Percentiles rank a stretch among this genome's conserved stretches.
These are phyloP conservation scores for Vulpes lagopus DNA, from an alignment of 2,113 vertebrate species.

Conservation along the genomic window DNA sequence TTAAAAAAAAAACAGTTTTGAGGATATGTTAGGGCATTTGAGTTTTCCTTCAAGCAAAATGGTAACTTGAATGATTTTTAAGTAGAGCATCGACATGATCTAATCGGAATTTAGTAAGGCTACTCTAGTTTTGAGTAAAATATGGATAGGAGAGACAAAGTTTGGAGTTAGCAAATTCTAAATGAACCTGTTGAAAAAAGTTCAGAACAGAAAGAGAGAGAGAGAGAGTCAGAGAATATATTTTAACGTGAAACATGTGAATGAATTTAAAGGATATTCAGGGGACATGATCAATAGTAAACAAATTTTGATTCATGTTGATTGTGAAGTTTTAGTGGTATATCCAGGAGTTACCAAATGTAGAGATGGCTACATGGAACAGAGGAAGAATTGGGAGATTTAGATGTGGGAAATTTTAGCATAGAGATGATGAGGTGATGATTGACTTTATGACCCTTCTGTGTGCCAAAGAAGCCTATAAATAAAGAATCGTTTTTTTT, in stretches of 20 bases:
- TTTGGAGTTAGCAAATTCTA: background rate
- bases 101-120: background rate
- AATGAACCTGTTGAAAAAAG: background rate
- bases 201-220: background rate
- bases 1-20: no score
- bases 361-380: background rate
- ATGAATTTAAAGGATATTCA: background rate
- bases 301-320: background rate
- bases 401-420: background rate
- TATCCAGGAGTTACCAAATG: background rate
- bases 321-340: conserved; percentile 3
- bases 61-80: background rate
- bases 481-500: background rate
- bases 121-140: background rate
- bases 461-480: background rate
- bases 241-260: background rate
- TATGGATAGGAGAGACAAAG: background rate
- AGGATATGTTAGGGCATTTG: no score
- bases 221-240: background rate
- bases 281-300: background rate
- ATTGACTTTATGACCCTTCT: background rate
- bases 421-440: background rate
- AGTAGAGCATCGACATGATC: background rate
- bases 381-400: background rate
- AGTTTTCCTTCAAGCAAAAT: no score